Evolutionary conservation across 2,888 invertebrate genomes (phyloP).

Genomic region (Cinara cedri): DNA sequence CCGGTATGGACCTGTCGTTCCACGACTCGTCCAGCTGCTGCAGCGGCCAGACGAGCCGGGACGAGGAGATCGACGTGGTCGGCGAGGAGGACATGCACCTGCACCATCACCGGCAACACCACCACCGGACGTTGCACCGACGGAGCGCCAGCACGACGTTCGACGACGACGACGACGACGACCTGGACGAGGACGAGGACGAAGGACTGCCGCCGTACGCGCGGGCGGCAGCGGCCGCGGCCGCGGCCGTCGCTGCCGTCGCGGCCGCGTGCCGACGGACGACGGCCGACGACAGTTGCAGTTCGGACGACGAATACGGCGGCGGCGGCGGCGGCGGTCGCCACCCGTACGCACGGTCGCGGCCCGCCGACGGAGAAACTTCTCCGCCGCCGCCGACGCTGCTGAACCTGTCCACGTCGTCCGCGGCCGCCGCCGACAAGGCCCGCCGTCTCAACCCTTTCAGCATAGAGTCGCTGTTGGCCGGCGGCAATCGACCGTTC

Average conservation of each 20-base stretch:
- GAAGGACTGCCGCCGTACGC: slow-evolving; percentile 64
- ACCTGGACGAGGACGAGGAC: slow-evolving; percentile 77
- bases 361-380: slow-evolving; percentile 49
- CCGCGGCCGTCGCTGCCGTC: slow-evolving; percentile 59
- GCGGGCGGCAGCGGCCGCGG: slow-evolving; percentile 60
- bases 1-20: slow-evolving; percentile 63
- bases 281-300: slow-evolving; percentile 59
- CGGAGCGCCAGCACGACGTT: slow-evolving; percentile 78
- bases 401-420: slow-evolving; percentile 58
- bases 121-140: slow-evolving; percentile 61
- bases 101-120: slow-evolving; percentile 65
- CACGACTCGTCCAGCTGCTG: slow-evolving; percentile 63
- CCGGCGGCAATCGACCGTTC: slow-evolving; percentile 64
- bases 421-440: slow-evolving; percentile 64
- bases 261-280: slow-evolving; percentile 41
- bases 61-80: slow-evolving; percentile 79
- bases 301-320: slow-evolving; percentile 60
- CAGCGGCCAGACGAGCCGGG: slow-evolving; percentile 66
- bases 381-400: slow-evolving; percentile 39
- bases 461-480: slow-evolving; percentile 86
- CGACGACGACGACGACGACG: slow-evolving; percentile 73
- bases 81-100: slow-evolving; percentile 69
- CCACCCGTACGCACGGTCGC: slow-evolving; percentile 42
- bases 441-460: slow-evolving; percentile 79
- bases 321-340: slow-evolving; percentile 60